Evolutionary conservation across 2,113 vertebrate species (phyloP).

Genomic region (Isurus oxyrinchus): DNA sequence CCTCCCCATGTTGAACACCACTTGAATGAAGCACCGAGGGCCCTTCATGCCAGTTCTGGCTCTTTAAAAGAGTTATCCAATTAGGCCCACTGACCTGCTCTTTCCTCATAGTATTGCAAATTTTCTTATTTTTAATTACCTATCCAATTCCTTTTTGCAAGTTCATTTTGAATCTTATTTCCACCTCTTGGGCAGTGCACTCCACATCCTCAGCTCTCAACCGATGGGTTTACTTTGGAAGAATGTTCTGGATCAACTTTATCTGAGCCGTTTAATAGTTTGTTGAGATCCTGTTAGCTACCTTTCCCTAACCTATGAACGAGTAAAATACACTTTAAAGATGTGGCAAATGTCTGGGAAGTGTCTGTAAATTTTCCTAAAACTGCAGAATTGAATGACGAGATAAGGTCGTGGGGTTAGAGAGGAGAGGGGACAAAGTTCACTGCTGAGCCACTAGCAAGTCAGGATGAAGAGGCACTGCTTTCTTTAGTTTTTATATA

Average conservation of each 20-base stretch:
- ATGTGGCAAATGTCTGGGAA: not conserved
- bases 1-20: not conserved
- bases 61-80: not conserved
- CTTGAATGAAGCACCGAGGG: not conserved
- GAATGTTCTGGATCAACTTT: not conserved
- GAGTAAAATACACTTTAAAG: not conserved
- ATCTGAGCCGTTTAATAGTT: not conserved
- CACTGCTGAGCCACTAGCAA: not conserved
- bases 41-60: not conserved
- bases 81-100: not conserved
- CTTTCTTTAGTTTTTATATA: not conserved
- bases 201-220: not conserved
- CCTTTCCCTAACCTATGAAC: not conserved
- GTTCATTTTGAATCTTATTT: not conserved
- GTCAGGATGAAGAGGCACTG: not conserved
- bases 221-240: not conserved
- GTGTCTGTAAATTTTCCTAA: not conserved
- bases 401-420: not conserved
- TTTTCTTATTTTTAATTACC: not conserved
- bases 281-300: not conserved
- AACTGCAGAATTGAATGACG: not conserved
- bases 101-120: not conserved
- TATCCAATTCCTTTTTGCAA: not conserved
- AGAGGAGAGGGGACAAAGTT: not conserved
- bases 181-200: not conserved